Percentiles rank a stretch among this genome's conserved stretches.
phyloP scores from a whole-genome alignment of 2,888 invertebrate species.

The Masnerella sp. region DNA sequence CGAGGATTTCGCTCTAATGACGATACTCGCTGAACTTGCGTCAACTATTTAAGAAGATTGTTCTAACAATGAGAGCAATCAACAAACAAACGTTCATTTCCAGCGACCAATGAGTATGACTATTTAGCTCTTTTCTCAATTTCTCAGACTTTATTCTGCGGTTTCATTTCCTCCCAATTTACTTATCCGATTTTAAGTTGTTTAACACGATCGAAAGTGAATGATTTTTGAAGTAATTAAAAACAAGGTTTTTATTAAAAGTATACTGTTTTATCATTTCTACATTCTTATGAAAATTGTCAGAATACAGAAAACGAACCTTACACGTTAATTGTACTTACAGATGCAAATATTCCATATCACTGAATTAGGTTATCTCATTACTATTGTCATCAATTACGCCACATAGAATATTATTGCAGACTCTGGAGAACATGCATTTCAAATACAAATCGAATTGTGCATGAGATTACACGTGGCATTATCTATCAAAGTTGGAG shows the following conservation, averaged over 20 bases:
- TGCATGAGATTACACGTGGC: constrained; percentile 10
- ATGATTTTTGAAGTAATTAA: too few relatives aligned
- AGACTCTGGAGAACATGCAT: constrained; percentile 11
- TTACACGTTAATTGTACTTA: constrained; percentile 14
- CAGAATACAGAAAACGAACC: background rate
- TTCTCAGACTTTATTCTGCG: too few relatives aligned
- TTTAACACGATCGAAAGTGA: too few relatives aligned
- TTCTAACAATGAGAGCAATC: constrained; percentile 4
- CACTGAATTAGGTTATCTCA: constrained; percentile 22
- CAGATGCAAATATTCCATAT: constrained; percentile 14
- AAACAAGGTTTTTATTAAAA: too few relatives aligned
- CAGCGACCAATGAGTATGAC: constrained; percentile 12
- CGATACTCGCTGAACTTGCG: constrained; percentile 19
- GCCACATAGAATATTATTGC: constrained; percentile 20
- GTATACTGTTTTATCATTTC: too few relatives aligned
- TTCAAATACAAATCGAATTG: constrained; percentile 36
- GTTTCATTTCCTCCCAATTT: too few relatives aligned
- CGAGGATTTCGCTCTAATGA: constrained; percentile 26
- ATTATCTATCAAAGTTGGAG: constrained; percentile 31
- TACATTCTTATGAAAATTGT: too few relatives aligned
- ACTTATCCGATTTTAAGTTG: too few relatives aligned
- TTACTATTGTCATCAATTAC: constrained; percentile 32
- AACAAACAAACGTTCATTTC: constrained; percentile 8
- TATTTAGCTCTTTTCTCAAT: too few relatives aligned
- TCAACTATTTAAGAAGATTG: constrained; percentile 21